These are phyloP conservation scores for Lordiphosa mommai DNA, from an alignment of 1,140 invertebrate genomes.

Conservation along the genomic window DNA sequence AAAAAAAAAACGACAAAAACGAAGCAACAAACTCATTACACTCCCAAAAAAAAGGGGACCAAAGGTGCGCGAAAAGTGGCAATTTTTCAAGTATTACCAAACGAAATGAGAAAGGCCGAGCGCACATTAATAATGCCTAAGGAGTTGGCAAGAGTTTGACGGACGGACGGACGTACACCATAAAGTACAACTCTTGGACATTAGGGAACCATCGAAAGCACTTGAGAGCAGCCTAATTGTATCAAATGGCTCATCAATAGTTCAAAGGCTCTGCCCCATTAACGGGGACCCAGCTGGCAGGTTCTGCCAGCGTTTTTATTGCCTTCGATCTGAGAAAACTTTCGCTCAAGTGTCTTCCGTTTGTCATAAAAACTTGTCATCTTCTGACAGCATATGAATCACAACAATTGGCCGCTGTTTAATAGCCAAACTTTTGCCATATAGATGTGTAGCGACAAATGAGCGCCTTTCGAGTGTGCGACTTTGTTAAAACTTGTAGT, in stretches of 20 bases:
- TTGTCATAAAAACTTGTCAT: constrained; percentile 62
- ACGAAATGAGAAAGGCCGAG: constrained; percentile 33
- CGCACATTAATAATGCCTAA: constrained; percentile 59
- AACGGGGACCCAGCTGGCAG: constrained; percentile 34
- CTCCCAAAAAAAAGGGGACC: constrained; percentile 5
- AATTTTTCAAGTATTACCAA: constrained; percentile 62
- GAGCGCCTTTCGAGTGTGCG: constrained; percentile 34
- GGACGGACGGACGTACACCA: neutral
- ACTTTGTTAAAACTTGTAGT: neutral
- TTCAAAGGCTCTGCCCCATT: constrained; percentile 56
- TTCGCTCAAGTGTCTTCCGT: constrained; percentile 67
- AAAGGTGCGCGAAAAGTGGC: constrained; percentile 61
- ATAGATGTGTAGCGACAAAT: constrained; percentile 48
- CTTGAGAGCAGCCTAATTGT: constrained; percentile 54
- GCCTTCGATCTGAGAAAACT: constrained; percentile 41
- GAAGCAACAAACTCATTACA: constrained; percentile 52
- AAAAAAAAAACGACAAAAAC: constrained; percentile 20
- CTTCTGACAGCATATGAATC: constrained; percentile 64
- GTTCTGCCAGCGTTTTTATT: constrained; percentile 43
- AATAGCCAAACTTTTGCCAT: constrained; percentile 71
- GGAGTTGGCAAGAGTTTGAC: neutral
- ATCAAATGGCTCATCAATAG: constrained; percentile 71
- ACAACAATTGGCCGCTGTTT: constrained; percentile 65
- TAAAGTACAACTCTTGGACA: neutral
- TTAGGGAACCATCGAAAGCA: constrained; percentile 13